phyloP scores from a whole-genome alignment of 2,888 invertebrate species.

The Neuroscelio doddi region DNA sequence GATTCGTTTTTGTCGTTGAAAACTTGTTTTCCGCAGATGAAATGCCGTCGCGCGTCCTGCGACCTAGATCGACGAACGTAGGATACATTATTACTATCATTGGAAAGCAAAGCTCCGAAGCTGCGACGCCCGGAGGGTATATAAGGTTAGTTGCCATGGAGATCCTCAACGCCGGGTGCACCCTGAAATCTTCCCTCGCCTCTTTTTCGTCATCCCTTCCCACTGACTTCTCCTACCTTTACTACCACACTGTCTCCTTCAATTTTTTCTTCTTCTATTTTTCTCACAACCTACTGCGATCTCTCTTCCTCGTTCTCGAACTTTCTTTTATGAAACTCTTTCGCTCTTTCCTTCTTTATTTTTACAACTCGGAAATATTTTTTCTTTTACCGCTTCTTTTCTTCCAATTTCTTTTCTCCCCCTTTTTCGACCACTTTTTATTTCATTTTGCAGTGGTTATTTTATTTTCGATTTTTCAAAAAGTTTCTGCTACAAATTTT shows the following conservation, averaged over 20 bases:
- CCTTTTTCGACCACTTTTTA: neutral
- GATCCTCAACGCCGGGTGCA: constrained; percentile 46
- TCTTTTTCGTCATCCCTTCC: constrained; percentile 9
- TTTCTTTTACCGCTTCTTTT: neutral
- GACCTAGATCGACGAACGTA: constrained; percentile 66
- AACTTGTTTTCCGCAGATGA: too few relatives aligned
- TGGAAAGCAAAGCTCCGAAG: constrained; percentile 67
- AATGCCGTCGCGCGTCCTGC: constrained; percentile 27
- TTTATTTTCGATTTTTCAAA: too few relatives aligned
- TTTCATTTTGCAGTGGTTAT: neutral
- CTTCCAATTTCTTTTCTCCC: neutral
- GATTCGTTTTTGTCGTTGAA: too few relatives aligned
- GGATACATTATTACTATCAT: constrained; percentile 70
- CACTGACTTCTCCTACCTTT: neutral
- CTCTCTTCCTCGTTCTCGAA: neutral
- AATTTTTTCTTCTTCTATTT: too few relatives aligned
- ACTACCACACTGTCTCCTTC: neutral
- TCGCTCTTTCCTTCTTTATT: neutral
- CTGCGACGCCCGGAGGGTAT: constrained; percentile 64
- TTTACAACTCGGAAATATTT: neutral
- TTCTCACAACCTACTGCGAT: too few relatives aligned
- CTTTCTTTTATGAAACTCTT: neutral
- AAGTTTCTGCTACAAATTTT: too few relatives aligned
- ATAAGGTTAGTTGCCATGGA: constrained; percentile 69
- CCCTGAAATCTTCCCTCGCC: constrained; percentile 27